Percentiles rank a stretch among this genome's conserved stretches.
Conservation (phyloP, 2,797 vertebrate species). For the Furcifer pardalis region DNA sequence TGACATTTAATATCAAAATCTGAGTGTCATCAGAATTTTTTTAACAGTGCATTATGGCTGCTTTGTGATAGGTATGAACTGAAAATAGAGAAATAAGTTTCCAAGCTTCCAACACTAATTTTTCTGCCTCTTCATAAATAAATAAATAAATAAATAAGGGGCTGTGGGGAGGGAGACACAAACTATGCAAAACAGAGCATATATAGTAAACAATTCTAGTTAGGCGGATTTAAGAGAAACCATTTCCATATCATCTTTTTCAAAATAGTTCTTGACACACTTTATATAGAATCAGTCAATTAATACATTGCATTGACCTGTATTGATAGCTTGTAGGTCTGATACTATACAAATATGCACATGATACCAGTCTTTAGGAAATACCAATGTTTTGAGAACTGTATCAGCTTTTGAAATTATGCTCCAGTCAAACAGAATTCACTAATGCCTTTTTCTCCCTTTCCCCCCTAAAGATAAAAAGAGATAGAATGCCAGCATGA, state of each 20-base stretch:
- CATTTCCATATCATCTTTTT: neutral
- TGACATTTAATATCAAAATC: constrained; percentile 18
- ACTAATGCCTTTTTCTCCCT: neutral
- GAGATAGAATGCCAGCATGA: neutral
- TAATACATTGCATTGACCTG: neutral
- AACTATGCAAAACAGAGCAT: neutral
- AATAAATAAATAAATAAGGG: too few species aligned
- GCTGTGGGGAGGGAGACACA: too few species aligned
- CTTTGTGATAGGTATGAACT: neutral
- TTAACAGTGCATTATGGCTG: neutral
- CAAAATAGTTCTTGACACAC: neutral
- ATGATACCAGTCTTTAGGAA: neutral
- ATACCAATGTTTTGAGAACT: neutral
- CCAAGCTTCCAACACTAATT: neutral
- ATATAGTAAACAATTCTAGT: neutral
- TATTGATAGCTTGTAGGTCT: neutral
- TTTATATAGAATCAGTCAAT: neutral
- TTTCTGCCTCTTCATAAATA: neutral
- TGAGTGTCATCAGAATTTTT: neutral
- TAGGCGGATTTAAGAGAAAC: neutral
- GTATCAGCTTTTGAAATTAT: neutral
- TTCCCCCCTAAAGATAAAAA: neutral
- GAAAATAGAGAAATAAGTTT: neutral
- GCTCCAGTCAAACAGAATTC: neutral
- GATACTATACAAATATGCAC: neutral